Percentiles rank a stretch among this genome's conserved stretches.
Evolutionary conservation across 1,140 invertebrate genomes (phyloP).

Genomic region (Adoxophyes honmai): DNA sequence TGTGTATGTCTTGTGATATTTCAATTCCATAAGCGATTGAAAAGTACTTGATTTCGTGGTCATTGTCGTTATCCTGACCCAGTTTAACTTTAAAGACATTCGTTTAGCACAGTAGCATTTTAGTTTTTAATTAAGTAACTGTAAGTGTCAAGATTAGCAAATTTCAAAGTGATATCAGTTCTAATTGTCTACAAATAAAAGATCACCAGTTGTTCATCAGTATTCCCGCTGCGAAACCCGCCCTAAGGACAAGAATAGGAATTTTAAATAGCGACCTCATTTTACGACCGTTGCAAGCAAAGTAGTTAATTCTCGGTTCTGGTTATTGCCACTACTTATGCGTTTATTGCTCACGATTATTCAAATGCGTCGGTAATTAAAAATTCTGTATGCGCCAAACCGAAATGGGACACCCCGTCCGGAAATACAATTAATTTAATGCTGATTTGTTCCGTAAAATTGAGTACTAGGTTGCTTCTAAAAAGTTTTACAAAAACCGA

Average conservation of each 20-base stretch:
- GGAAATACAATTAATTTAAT: conserved; percentile 5
- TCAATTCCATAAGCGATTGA: too few species aligned
- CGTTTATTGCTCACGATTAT: conserved; percentile 25
- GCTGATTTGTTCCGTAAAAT: not conserved
- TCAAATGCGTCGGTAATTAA: conserved; percentile 11
- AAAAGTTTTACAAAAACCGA: too few species aligned
- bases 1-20: too few species aligned
- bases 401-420: not conserved
- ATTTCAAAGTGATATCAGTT: too few species aligned
- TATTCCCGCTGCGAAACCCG: conserved; percentile 37
- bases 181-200: conserved; percentile 14
- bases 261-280: conserved; percentile 50
- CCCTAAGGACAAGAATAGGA: conserved; percentile 33
- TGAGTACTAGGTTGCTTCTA: too few species aligned
- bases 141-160: too few species aligned
- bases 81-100: too few species aligned
- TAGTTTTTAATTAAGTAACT: too few species aligned
- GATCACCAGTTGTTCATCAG: conserved; percentile 36
- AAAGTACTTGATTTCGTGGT: too few species aligned
- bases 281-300: conserved; percentile 40
- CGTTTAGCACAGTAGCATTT: too few species aligned
- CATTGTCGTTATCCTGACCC: too few species aligned
- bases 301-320: conserved; percentile 31
- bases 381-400: conserved; percentile 1
- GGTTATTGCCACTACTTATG: conserved; percentile 15